These are phyloP conservation scores for Tachystola acroxantha DNA, from an alignment of 2,888 invertebrate species.

Conservation along the genomic window DNA sequence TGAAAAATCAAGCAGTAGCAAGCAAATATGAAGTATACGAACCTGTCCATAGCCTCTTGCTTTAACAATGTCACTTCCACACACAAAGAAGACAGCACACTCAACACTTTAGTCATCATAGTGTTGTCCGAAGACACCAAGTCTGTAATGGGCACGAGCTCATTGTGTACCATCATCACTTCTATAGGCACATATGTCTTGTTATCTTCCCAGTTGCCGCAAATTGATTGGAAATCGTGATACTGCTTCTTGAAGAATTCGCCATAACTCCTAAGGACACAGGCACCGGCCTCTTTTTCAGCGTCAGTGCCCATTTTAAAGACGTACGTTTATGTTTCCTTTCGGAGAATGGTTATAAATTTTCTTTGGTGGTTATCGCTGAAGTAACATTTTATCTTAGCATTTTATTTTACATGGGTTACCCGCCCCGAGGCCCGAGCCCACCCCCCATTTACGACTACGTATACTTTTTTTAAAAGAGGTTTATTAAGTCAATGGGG, in stretches of 20 bases:
- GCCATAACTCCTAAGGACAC: constrained; percentile 59
- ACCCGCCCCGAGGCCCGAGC: no score
- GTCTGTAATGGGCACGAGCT: constrained; percentile 82
- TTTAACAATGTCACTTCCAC: constrained; percentile 85
- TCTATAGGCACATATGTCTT: constrained; percentile 56
- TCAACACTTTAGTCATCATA: constrained; percentile 86
- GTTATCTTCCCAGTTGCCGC: constrained; percentile 46
- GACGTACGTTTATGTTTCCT: no score
- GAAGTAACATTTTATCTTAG: no score
- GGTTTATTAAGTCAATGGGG: no score
- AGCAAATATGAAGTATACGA: no score
- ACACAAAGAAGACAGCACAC: constrained; percentile 88
- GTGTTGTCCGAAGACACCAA: constrained; percentile 91
- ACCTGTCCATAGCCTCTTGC: constrained; percentile 81
- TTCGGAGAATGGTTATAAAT: no score
- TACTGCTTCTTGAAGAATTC: constrained; percentile 65
- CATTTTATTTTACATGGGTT: no score
- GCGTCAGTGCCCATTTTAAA: constrained; percentile 43
- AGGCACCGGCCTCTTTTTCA: constrained; percentile 63
- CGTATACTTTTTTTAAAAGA: no score
- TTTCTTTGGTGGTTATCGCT: no score
- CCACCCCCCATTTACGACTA: no score
- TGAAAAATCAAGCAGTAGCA: no score
- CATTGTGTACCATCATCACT: constrained; percentile 66
- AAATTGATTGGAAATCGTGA: constrained; percentile 42